Base-by-base conservation (phyloP, 2,888 invertebrate genomes). In the Cerceris rybyensis region DNA sequence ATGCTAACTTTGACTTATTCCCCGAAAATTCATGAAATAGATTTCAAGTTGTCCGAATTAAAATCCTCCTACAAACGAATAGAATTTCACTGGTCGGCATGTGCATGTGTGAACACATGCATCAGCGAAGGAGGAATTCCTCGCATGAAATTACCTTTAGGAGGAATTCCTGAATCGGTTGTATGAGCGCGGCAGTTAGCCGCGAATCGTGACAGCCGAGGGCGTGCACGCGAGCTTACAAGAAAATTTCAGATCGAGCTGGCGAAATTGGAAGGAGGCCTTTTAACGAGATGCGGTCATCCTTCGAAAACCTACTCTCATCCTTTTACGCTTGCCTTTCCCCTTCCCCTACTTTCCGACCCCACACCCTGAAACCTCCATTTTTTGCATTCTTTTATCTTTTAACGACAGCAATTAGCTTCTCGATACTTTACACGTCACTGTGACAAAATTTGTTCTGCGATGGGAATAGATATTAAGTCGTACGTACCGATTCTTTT, bases 231-330 rank as follows among this genome's bases (percentile, higher is more conserved):
- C 91, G 91, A 92, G 91, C 91, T 90, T 90, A 88, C 90, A 88
- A 91, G 91, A 90, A 92, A 91, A 92, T 91, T 91, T 91, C 89
- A 91, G 90, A 92, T 92, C 91, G 91, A 92, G 91, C 91, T 89
- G 88, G 88, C 91, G 83, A 91, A 91, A 91, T 91, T 91, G 88
- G 90, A 88, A 86, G 87, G 83, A 87, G 83, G 82, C 78, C 86
- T 85, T 89, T 89, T 90, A 89, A 90, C 89, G 88, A 89, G 88
- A 86, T 69, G 86, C 84, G 87, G 84, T 88, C 88, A 88, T 86
- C 87, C 83, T 84, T 58, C 69, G 82, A 72, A 58, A 77, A 81
- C 77, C 76, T 77, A 66, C 81, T 83, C 71, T 81, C 76, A 70
- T 76, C 77, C 69, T 81, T 83, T 83, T 78, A 69, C 78, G 52